Base-by-base conservation (phyloP, 2,797 vertebrate species). In the Chrysocyon brachyurus region DNA sequence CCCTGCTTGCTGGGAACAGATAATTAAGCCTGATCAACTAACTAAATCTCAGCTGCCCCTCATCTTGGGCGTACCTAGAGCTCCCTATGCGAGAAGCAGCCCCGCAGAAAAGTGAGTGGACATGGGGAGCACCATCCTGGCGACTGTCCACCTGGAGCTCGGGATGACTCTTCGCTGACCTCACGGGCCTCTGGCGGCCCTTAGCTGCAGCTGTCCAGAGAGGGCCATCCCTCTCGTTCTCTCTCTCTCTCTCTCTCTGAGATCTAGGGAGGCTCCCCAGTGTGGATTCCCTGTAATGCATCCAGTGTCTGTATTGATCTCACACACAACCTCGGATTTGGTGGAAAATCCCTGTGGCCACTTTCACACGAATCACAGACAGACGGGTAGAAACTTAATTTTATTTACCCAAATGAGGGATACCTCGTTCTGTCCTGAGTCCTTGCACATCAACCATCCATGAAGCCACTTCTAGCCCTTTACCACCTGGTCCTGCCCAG, bases 341-440 rank as follows among this genome's bases (percentile, higher is more conserved):
- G 31, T 68, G 31, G 75, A 79, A 83, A 87, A 61, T 12, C 72
- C 49, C 49, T 16, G 21, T 0, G 28, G 78, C 56, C 36, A 16
- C 84, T 86, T 94, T 86, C 61, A 88, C 0, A 0, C 7, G 17
- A 92, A 15, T 33, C 54, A 91, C 56, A 56, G 57, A 87, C 78
- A 86, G 75, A 97, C 28, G 40, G 84, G 81, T 24, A 33, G 14
- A 85, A 84, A 84, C 9, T 12, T 77, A 24, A 63, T 78, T 97
- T 91, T 87, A 94, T 96, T 95, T 64, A n/a, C 31, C 78, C 7
- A 73, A 70, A 11, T 22, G 57, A 87, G 22, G 54, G n/a, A 56
- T 12, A 31, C 33, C 84, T 93, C 26, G 57, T n/a, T 64, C 72
- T 10, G 28, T 40, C 19, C n/a, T 54, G 46, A 56, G 85, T 75